Evolutionary conservation across 2,113 vertebrate genomes (phyloP).

Genomic region (Neolamprologus modestus): DNA sequence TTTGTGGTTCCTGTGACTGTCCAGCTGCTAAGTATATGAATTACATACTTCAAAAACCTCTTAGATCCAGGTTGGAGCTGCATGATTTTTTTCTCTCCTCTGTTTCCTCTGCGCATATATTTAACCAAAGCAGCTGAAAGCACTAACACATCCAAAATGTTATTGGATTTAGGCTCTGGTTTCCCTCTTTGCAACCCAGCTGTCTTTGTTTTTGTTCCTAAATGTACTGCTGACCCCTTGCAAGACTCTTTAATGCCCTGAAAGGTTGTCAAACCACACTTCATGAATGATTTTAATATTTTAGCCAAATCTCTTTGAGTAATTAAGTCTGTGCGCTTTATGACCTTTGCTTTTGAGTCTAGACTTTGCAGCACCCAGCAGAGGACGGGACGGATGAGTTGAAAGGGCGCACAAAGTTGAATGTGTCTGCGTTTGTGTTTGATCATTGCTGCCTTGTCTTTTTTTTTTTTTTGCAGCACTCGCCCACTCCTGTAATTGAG

Average conservation of each 20-base stretch:
- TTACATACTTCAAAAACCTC: background rate
- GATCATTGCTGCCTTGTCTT: background rate
- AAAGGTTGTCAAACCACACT: background rate
- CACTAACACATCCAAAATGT: background rate
- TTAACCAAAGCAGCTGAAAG: background rate
- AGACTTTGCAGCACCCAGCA: background rate
- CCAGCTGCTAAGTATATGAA: background rate
- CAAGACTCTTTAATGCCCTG: background rate
- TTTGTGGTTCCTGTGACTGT: background rate
- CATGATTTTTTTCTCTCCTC: background rate
- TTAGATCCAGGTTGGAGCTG: background rate
- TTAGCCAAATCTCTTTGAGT: background rate
- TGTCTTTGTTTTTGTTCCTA: background rate
- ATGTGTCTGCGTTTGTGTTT: background rate
- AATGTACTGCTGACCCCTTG: background rate
- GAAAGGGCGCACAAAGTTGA: background rate
- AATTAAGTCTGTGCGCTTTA: background rate
- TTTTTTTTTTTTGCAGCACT: background rate
- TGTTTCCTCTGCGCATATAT: background rate
- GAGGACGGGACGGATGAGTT: background rate
- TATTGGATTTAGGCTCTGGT: background rate
- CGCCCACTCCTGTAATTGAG: background rate
- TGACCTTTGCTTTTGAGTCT: background rate
- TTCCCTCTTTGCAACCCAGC: background rate
- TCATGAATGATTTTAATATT: background rate